Conservation (phyloP, 2,113 vertebrate genomes). For the Nibea albiflora region DNA sequence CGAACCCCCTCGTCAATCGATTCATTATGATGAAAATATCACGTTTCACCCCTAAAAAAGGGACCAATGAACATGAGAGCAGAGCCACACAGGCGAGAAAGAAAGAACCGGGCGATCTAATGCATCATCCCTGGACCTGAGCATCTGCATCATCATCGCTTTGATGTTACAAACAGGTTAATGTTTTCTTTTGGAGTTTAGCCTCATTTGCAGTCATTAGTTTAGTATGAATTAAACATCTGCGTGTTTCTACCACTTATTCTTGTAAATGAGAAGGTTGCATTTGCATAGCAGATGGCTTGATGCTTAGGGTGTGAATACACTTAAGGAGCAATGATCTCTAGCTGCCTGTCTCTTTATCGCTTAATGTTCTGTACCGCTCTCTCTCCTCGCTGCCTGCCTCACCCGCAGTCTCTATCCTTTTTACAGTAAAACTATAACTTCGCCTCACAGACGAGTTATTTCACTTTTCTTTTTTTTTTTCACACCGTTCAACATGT, state of each 20-base stretch:
- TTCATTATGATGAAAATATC: not conserved
- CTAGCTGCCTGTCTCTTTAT: conserved; percentile 18
- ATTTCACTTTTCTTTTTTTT: not conserved
- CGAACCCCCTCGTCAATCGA: not conserved
- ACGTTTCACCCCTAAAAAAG: no score
- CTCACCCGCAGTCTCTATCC: not conserved
- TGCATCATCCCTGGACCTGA: not conserved
- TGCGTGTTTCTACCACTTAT: conserved; percentile 40
- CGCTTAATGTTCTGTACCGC: not conserved
- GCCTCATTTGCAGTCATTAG: conserved; percentile 64
- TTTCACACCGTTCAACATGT: not conserved
- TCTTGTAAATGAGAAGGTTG: conserved; percentile 57
- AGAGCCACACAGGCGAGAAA: not conserved
- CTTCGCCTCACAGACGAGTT: not conserved
- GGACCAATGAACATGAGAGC: not conserved
- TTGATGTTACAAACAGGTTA: conserved; percentile 43
- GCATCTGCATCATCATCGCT: conserved; percentile 41
- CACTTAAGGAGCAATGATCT: conserved; percentile 46
- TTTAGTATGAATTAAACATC: conserved; percentile 62
- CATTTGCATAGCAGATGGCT: conserved; percentile 69
- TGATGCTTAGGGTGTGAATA: conserved; percentile 36
- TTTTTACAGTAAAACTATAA: not conserved
- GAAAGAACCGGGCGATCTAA: no score
- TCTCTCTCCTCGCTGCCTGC: not conserved
- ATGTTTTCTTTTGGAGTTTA: conserved; percentile 52